A percentile compares a stretch with the other conserved stretches of the same genome.
phyloP scores from a whole-genome alignment of 2,888 invertebrate species.

The Drosophila anomelani region DNA sequence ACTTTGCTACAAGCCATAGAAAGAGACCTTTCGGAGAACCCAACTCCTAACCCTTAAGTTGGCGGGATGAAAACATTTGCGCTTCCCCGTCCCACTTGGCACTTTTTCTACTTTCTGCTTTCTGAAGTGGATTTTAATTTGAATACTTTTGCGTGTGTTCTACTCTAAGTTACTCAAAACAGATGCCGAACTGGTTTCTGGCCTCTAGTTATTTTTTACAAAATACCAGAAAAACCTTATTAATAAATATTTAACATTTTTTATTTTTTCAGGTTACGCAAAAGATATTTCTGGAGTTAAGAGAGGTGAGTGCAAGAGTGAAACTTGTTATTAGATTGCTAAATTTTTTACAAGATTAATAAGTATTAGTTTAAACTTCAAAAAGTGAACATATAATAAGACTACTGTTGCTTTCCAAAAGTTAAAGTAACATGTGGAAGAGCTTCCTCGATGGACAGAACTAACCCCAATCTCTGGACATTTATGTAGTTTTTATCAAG shows the following conservation, averaged over 20 bases:
- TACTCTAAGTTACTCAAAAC: not conserved
- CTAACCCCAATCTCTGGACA: slow-evolving; percentile 53
- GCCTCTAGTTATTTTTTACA: slow-evolving; percentile 32
- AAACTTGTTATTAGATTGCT: not conserved
- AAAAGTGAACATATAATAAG: not conserved
- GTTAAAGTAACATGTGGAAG: slow-evolving; percentile 1
- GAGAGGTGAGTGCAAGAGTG: slow-evolving; percentile 80
- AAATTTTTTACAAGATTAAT: not conserved
- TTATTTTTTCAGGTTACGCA: slow-evolving; percentile 86
- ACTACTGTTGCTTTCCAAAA: slow-evolving; percentile 3
- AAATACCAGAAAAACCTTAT: slow-evolving; percentile 43
- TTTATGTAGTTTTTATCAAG: slow-evolving; percentile 50
- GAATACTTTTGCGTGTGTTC: slow-evolving; percentile 67
- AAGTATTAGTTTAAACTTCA: not conserved
- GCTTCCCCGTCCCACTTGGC: slow-evolving; percentile 29
- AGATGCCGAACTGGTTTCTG: slow-evolving; percentile 9
- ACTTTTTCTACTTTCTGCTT: slow-evolving; percentile 32
- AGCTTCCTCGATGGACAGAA: slow-evolving; percentile 41
- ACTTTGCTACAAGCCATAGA: not conserved
- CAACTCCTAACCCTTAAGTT: slow-evolving; percentile 18
- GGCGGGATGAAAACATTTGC: slow-evolving; percentile 68
- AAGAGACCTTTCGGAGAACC: slow-evolving; percentile 5
- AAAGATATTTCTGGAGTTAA: slow-evolving; percentile 85
- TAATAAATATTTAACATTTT: slow-evolving; percentile 47
- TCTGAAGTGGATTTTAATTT: slow-evolving; percentile 77